Base-by-base conservation (phyloP, 2,888 invertebrate species). In the Eueremaeus valkanovi region DNA sequence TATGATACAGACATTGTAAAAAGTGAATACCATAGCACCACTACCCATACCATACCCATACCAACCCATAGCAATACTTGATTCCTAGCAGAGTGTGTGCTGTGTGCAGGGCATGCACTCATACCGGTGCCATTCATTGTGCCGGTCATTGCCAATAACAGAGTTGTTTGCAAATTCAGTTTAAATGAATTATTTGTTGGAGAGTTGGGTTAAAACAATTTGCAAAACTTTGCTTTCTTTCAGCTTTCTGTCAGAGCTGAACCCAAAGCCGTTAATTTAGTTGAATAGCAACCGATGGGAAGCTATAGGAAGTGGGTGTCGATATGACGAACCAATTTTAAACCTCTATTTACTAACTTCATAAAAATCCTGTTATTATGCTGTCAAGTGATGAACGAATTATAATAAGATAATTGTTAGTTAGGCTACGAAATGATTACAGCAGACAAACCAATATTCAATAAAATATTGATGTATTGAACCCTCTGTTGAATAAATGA, bases 211-310 rank as follows among this genome's bases (percentile, higher is more conserved):
- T 66, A 66, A 68, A 68, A 68, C 68, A 68, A 68, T 68, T 68
- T 68, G 68, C 68, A 68, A n/a, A 68, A 68, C 68, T 68, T 42
- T 68, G 68, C 68, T 68, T 68, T 42, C 31, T 42, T 66, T 66
- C n/a, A 36, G 11, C 36, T 33, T 21, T n/a, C 8, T 66, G 68
- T 68, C 68, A 68, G 68, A 24, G 21, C 18, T 1, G n/a, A 68
- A 68, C 24, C 33, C 3, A 68, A 42, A 42, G 42, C 42, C 24
- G 40, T 68, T 68, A 68, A 68, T 68, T 68, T 40, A 68, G 40
- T 42, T 40, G 68, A 2, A 45, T 11, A 45, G 45, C n/a, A n/a
- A n/a, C n/a, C n/a, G n/a, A n/a, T n/a, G n/a, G n/a, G n/a, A n/a
- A n/a, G n/a, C 6, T 5, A 61, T 61, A 61, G 66, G 68, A 36